Evolutionary conservation across 2,888 invertebrate genomes (phyloP), one percentile per base, ranked within the genome.

Genomic region (Corbicula japonica): DNA sequence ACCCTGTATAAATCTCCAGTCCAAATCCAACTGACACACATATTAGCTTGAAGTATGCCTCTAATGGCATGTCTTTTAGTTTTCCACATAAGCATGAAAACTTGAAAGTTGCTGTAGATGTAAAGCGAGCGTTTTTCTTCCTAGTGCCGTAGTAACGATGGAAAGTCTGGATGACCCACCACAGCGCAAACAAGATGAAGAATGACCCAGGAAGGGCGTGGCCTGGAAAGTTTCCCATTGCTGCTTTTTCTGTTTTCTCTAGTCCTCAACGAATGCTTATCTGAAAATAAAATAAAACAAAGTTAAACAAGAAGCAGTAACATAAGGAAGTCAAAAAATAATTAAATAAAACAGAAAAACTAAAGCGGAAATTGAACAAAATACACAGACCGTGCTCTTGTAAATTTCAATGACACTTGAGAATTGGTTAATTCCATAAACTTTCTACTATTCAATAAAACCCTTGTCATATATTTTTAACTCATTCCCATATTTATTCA

Each of bases 171-270:
- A 91, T 54, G 1, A 87, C 86, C 90, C 91, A 92, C 92, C 92
- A 92, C 23, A 93, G 23, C 2, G 88, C 86, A 82, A 92, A 91
- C 0, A 91, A 35, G 10, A 92, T 82, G 84, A 94, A 92, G 74
- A 93, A 94, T 5, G 93, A 90, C 23, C 94, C 94, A 0, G 94
- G 94, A 1, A 94, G 88, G 21, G 93, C 90, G 84, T 94, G 94
- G 28, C 94, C 94, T 60, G 91, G 77, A 83, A 94, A 94, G 23
- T 87, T 91, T 8, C 94, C 94, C 94, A 94, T 94, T 34, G 23
- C 80, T 41, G 21, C 28, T 21, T 54, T 66, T 30, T 15, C 48
- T 48, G 18, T n/a, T 10, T 32, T 52, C 18, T 35, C 34, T n/a
- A n/a, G n/a, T n/a, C n/a, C n/a, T n/a, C n/a, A n/a, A n/a, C n/a